Conservation (phyloP, 2,113 vertebrate species). For the Rhinolophus sinicus region DNA sequence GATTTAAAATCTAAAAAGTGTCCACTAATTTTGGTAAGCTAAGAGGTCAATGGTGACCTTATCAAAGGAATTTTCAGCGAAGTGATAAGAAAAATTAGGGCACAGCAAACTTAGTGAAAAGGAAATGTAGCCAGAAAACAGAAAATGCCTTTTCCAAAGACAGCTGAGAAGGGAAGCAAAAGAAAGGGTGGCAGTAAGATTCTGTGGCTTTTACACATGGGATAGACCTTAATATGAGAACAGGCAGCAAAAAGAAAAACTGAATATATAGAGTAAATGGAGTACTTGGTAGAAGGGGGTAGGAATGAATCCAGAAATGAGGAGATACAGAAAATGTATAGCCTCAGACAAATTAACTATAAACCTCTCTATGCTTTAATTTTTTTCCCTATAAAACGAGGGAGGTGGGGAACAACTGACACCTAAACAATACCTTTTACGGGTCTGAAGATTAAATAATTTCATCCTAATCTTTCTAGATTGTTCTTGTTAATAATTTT, state of each 20-base stretch:
- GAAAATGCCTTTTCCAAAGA: conserved; percentile 18
- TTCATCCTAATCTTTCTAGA: conserved; percentile 16
- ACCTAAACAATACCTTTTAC: background rate
- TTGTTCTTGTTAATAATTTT: background rate
- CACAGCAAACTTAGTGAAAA: background rate
- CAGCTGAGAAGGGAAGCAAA: background rate
- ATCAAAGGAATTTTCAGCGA: background rate
- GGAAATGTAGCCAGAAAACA: conserved; percentile 16
- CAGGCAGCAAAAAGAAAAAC: background rate
- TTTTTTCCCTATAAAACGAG: background rate
- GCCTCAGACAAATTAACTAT: background rate
- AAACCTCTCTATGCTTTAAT: background rate
- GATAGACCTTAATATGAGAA: background rate
- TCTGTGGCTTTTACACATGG: background rate
- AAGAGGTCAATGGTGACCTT: background rate
- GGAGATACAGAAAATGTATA: background rate
- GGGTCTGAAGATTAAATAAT: background rate
- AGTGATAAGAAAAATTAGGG: background rate
- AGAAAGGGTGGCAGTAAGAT: background rate
- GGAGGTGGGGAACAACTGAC: background rate
- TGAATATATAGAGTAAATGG: background rate
- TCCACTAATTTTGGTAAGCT: background rate
- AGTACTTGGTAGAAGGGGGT: background rate
- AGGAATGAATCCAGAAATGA: background rate
- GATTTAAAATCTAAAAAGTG: conserved; percentile 15